Conservation (phyloP, 2,113 vertebrate genomes). For the Pycnonotus jocosus region DNA sequence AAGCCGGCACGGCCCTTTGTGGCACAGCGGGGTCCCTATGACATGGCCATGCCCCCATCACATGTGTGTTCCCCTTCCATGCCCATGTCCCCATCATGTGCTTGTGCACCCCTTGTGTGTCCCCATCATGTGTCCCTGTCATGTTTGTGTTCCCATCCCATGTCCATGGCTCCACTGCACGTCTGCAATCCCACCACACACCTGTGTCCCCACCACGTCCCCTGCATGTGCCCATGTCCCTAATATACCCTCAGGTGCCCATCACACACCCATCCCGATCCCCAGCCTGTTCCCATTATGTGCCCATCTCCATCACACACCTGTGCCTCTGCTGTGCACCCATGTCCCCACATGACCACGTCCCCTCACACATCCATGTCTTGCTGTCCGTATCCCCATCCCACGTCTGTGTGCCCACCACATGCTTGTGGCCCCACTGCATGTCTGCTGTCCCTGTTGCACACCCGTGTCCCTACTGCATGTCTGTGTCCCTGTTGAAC, state of each 20-base stretch:
- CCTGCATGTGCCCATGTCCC: background rate
- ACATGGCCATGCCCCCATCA: background rate
- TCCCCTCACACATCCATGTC: background rate
- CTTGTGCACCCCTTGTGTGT: background rate
- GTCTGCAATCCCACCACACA: background rate
- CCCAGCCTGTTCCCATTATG: background rate
- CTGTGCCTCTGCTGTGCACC: background rate
- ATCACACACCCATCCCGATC: accelerated
- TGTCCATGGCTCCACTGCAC: background rate
- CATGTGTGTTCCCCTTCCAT: background rate
- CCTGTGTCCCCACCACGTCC: background rate
- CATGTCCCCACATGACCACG: background rate
- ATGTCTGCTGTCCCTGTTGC: background rate
- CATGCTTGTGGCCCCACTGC: background rate
- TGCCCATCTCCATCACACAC: background rate
- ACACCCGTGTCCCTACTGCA: background rate
- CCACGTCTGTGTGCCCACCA: background rate
- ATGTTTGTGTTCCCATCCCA: background rate
- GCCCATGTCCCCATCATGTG: background rate
- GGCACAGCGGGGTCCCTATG: background rate
- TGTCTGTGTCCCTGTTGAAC: background rate
- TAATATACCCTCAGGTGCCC: too few relatives aligned
- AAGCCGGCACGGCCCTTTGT: accelerated
- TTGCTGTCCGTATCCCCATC: too few relatives aligned
- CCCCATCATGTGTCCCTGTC: background rate